A percentile compares a stretch with the other conserved stretches of the same genome.
Conservation (phyloP, 2,113 vertebrate genomes). For the Hippocampus guttulatus region DNA sequence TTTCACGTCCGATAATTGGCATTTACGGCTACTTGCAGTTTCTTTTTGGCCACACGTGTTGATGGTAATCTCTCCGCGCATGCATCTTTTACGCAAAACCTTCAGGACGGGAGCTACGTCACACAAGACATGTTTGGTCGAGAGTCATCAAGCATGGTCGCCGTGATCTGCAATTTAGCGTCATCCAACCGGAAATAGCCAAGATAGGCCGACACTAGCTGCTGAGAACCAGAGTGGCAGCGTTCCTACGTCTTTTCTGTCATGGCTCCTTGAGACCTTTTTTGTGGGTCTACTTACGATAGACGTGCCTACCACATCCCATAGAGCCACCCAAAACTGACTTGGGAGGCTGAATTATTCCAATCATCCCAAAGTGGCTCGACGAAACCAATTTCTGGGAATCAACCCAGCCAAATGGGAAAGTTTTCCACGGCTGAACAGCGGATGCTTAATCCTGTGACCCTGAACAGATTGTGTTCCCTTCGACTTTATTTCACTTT, state of each 20-base stretch:
- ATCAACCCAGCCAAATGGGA: not conserved
- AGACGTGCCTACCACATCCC: not conserved
- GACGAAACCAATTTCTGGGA: not conserved
- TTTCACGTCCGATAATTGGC: slow-evolving; percentile 4
- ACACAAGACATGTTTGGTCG: not conserved
- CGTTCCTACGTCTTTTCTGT: not conserved
- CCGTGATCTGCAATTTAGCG: not conserved
- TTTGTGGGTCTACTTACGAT: not conserved
- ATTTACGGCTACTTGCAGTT: not conserved
- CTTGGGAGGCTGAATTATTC: not conserved
- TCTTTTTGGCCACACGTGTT: not conserved
- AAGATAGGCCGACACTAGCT: not conserved
- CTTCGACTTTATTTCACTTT: not conserved
- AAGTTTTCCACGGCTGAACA: not conserved
- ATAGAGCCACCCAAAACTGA: not conserved
- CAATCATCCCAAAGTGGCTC: not conserved
- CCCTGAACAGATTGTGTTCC: not conserved
- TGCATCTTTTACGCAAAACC: not conserved
- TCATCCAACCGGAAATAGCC: not conserved
- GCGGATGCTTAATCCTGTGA: not conserved
- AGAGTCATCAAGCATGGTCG: not conserved
- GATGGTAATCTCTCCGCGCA: not conserved
- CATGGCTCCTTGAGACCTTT: not conserved
- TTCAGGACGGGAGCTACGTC: not conserved
- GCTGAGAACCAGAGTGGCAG: not conserved